Evolutionary conservation across 2,113 vertebrate species (phyloP).

Genomic region (Myotis brandtii): DNA sequence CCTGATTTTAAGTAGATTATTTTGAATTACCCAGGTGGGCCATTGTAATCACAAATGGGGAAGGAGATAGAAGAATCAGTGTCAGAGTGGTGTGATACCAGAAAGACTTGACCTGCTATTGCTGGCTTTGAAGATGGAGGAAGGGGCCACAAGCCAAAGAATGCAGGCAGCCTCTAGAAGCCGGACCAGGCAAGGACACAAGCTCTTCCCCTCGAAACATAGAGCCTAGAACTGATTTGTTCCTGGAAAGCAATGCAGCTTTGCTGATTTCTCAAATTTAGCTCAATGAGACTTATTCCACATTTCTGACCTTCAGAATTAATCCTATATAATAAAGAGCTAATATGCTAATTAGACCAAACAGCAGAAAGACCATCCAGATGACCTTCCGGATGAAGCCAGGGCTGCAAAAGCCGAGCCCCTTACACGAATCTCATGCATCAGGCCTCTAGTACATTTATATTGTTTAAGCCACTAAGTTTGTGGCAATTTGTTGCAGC

Average conservation of each 20-base stretch:
- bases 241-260: background rate
- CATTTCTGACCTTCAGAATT: background rate
- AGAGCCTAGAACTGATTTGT: background rate
- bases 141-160: background rate
- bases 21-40: background rate
- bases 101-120: background rate
- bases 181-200: background rate
- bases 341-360: no score
- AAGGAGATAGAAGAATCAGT: background rate
- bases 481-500: background rate
- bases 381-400: no score
- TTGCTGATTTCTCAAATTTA: background rate
- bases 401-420: no score
- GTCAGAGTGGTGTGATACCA: background rate
- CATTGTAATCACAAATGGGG: background rate
- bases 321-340: no score
- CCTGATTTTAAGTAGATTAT: background rate
- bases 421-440: no score
- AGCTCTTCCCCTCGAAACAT: background rate
- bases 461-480: background rate
- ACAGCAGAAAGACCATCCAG: no score
- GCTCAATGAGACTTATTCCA: background rate
- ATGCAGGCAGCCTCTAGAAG: background rate
- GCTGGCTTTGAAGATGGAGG: background rate
- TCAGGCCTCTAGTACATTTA: no score